Percentiles rank a stretch among this genome's conserved stretches.
These are phyloP conservation scores for Danionella dracula DNA, from an alignment of 2,797 vertebrate genomes.

Conservation along the genomic window DNA sequence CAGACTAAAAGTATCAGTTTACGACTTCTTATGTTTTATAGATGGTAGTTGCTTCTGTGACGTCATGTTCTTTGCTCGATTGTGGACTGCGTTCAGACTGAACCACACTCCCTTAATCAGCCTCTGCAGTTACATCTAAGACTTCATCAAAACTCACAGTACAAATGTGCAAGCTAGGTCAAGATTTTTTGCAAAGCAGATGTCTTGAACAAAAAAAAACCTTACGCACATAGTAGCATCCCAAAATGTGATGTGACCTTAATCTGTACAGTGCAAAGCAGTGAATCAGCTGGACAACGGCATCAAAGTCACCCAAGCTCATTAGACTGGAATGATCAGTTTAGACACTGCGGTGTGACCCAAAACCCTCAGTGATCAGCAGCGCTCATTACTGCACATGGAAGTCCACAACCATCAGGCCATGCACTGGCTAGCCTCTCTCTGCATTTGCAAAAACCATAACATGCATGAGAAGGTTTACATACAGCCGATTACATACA, in stretches of 20 bases:
- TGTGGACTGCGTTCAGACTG: too few relatives aligned
- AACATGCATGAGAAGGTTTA: conserved; percentile 25
- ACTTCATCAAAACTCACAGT: background rate
- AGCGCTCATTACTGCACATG: conserved; percentile 36
- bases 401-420: conserved; percentile 40
- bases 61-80: too few relatives aligned
- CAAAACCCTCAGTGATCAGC: conserved; percentile 38
- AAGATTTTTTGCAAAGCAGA: background rate
- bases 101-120: too few relatives aligned
- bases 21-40: too few relatives aligned
- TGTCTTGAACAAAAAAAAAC: background rate
- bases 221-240: conserved; percentile 10
- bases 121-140: conserved; percentile 1
- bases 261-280: conserved; percentile 10
- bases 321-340: conserved; percentile 43
- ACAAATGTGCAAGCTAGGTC: background rate
- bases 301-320: conserved; percentile 40
- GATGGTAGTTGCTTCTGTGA: too few relatives aligned
- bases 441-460: conserved; percentile 13
- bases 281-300: conserved; percentile 34
- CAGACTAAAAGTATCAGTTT: too few relatives aligned
- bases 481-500: conserved; percentile 44
- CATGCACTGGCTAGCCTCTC: conserved; percentile 41
- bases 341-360: conserved; percentile 38
- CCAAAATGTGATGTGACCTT: conserved; percentile 35